Percentiles rank a stretch among this genome's conserved stretches.
Evolutionary conservation across 2,888 invertebrate species (phyloP).

Genomic region (Herminia tarsipennalis): DNA sequence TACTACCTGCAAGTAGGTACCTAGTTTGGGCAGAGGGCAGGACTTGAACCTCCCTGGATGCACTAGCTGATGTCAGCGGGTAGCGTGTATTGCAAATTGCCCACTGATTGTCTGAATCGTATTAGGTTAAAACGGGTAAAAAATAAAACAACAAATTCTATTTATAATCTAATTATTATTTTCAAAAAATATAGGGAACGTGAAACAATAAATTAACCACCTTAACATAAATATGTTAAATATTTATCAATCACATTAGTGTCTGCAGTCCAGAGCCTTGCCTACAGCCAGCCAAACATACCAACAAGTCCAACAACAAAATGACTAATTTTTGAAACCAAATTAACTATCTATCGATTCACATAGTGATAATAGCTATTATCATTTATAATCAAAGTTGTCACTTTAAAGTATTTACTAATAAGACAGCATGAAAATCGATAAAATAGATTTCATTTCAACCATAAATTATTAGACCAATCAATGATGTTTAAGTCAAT

Average conservation of each 20-base stretch:
- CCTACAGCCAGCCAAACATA: conserved; percentile 22
- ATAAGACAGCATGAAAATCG: background rate
- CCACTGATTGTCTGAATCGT: no score
- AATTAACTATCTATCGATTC: background rate
- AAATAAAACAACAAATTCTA: conserved; percentile 59
- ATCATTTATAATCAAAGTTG: no score
- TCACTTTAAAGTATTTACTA: no score
- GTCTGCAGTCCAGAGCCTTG: conserved; percentile 30
- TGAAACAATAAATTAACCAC: conserved; percentile 78
- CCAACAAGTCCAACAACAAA: no score
- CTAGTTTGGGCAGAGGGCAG: no score
- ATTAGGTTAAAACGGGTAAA: no score
- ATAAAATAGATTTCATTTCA: background rate
- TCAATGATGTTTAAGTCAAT: background rate
- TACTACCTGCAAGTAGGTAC: no score
- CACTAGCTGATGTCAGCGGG: no score
- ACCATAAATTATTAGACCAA: no score
- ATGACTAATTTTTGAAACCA: background rate
- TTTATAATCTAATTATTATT: conserved; percentile 77
- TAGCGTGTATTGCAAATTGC: no score
- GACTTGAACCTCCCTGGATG: no score
- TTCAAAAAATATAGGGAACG: conserved; percentile 75
- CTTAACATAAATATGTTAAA: conserved; percentile 69
- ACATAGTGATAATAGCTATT: background rate
- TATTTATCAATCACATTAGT: conserved; percentile 63